A percentile compares a stretch with the other conserved stretches of the same genome.
Conservation (phyloP, 2,113 vertebrate genomes). For the Calyptommatus sinebrachiatus region DNA sequence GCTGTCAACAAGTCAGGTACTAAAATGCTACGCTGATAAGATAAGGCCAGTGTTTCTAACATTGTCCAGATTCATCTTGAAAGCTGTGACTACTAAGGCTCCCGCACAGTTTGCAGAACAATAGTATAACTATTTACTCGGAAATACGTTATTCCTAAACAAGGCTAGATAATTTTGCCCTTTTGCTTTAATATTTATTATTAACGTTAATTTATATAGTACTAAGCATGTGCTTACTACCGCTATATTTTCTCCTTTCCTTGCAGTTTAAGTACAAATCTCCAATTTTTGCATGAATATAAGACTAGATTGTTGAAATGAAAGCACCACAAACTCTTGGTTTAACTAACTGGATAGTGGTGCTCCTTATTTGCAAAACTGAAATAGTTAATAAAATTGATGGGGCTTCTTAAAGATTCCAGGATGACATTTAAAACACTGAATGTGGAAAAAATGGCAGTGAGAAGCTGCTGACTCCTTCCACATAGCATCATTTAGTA, state of each 20-base stretch:
- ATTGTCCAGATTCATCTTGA: conserved; percentile 52
- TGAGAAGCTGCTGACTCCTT: no score
- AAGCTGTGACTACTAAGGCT: conserved; percentile 46
- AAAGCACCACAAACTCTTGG: neutral
- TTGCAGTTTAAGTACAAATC: neutral
- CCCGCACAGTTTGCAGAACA: conserved; percentile 28
- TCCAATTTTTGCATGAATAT: neutral
- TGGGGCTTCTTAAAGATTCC: no score
- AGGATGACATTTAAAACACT: neutral
- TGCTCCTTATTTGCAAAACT: no score
- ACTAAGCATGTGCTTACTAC: no score
- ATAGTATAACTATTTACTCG: neutral
- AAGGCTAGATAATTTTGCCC: neutral
- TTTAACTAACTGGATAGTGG: neutral
- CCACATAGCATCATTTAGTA: no score
- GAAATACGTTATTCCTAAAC: neutral
- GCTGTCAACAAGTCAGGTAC: conserved; percentile 50
- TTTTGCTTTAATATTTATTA: conserved; percentile 1
- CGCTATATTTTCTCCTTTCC: neutral
- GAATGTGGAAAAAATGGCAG: neutral
- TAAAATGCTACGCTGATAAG: conserved; percentile 43
- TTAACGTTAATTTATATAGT: no score
- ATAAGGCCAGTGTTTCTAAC: conserved; percentile 46
- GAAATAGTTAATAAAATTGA: no score
- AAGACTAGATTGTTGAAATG: neutral